phyloP scores from a whole-genome alignment of 1,140 invertebrate genomes.

The Caenorhabditis briggsae region DNA sequence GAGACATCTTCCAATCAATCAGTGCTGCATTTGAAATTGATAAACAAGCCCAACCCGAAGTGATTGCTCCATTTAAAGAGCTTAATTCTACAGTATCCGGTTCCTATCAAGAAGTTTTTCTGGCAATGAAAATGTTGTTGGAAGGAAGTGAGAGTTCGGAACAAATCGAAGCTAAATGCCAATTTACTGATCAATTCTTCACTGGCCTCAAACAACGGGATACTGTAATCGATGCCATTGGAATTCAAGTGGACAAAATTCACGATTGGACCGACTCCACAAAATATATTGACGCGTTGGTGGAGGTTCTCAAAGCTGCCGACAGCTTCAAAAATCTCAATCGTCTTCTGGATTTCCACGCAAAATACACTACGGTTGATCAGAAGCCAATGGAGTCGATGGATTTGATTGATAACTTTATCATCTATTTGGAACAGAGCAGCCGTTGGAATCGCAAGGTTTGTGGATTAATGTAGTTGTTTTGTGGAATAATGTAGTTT shows the following conservation, averaged over 20 bases:
- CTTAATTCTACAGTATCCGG: neutral
- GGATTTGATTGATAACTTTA: constrained; percentile 25
- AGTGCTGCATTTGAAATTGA: too few species aligned
- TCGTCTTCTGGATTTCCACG: constrained; percentile 32
- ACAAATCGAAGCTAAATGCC: neutral
- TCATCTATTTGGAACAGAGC: neutral
- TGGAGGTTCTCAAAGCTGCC: neutral
- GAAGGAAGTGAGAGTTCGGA: neutral
- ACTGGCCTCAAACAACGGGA: neutral
- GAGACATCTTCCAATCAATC: too few species aligned
- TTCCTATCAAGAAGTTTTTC: neutral
- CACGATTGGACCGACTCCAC: constrained; percentile 12
- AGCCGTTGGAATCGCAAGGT: constrained; percentile 26
- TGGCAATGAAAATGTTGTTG: neutral
- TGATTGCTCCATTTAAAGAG: neutral
- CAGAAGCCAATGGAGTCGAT: constrained; percentile 22
- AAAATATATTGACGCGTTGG: constrained; percentile 5
- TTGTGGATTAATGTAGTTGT: too few species aligned
- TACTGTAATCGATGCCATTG: neutral
- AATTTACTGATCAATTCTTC: neutral
- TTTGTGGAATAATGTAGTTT: too few species aligned
- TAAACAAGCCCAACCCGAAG: too few species aligned
- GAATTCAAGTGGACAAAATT: constrained; percentile 1
- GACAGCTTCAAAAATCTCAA: neutral
- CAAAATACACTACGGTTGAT: constrained; percentile 24